Conservation (phyloP, 2,888 invertebrate genomes). For the Spilarctia lutea region DNA sequence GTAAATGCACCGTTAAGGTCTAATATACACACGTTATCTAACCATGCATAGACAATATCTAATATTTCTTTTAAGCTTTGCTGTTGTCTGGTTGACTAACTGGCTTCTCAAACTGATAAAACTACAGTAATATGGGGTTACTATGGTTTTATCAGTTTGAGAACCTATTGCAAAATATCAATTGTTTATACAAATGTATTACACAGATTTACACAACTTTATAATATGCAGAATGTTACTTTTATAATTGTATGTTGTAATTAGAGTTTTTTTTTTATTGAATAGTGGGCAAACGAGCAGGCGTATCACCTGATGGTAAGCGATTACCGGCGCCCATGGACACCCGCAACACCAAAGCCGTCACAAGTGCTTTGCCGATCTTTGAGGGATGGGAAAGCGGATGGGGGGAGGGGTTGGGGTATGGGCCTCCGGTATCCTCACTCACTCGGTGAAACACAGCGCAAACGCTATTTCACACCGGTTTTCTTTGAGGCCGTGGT, state of each 20-base stretch:
- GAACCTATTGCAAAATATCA: slow-evolving; percentile 2
- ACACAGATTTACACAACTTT: slow-evolving; percentile 2
- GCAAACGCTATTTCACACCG: too few relatives aligned
- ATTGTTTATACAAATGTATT: neutral
- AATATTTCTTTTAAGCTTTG: neutral
- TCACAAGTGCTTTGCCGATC: too few relatives aligned
- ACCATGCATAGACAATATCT: slow-evolving; percentile 16
- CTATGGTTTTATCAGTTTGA: slow-evolving; percentile 4
- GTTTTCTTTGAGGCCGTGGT: too few relatives aligned
- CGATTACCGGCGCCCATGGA: too few relatives aligned
- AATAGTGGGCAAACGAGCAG: too few relatives aligned
- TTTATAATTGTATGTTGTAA: neutral
- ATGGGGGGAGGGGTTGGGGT: too few relatives aligned
- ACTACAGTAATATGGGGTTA: neutral
- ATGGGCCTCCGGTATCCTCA: too few relatives aligned
- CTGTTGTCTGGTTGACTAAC: neutral
- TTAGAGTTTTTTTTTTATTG: too few relatives aligned
- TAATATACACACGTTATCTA: neutral
- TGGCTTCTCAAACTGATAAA: neutral
- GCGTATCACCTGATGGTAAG: too few relatives aligned
- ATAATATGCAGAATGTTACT: neutral
- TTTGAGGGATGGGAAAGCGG: too few relatives aligned
- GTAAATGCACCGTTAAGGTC: neutral
- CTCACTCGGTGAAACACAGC: too few relatives aligned
- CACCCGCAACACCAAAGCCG: too few relatives aligned